A percentile compares a stretch with the other conserved stretches of the same genome.
phyloP scores from a whole-genome alignment of 2,888 invertebrate genomes.

The Anagyrus pseudococci region DNA sequence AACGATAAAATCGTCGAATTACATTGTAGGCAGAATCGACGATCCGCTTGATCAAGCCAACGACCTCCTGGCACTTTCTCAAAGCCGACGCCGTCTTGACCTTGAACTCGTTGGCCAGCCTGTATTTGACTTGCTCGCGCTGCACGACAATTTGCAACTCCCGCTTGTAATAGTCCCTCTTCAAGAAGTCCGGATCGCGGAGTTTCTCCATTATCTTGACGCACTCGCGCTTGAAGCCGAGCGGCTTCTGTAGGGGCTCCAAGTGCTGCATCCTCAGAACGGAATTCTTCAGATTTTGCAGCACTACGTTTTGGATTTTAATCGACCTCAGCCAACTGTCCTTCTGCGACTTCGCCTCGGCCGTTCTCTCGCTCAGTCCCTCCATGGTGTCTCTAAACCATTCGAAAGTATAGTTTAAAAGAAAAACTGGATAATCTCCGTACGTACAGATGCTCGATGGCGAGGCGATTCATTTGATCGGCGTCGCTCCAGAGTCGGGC shows the following conservation, averaged over 20 bases:
- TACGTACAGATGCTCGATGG: conserved; percentile 9
- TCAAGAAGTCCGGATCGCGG: conserved; percentile 2
- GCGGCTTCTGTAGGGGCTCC: conserved; percentile 3
- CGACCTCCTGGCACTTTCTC: conserved; percentile 38
- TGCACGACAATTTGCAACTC: conserved; percentile 44
- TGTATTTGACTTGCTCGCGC: conserved; percentile 42
- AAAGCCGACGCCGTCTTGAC: conserved; percentile 36
- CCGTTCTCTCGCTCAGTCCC: neutral
- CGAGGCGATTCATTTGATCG: conserved; percentile 1
- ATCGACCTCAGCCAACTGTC: conserved; percentile 9
- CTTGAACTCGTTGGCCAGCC: conserved; percentile 34
- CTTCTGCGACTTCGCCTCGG: neutral
- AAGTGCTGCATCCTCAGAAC: neutral
- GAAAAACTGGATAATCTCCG: no score
- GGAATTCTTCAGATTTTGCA: conserved; percentile 38
- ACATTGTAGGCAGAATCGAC: conserved; percentile 48
- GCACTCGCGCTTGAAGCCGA: conserved; percentile 29
- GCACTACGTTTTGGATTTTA: conserved; percentile 43
- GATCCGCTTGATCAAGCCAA: conserved; percentile 47
- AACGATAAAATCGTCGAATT: no score
- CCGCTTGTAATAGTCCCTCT: conserved; percentile 21
- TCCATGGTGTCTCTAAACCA: neutral
- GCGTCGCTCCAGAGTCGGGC: conserved; percentile 14
- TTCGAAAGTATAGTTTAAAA: neutral
- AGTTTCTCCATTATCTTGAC: conserved; percentile 7